These are phyloP conservation scores for Leucozona laternaria DNA, from an alignment of 2,888 invertebrate genomes.

Conservation along the genomic window DNA sequence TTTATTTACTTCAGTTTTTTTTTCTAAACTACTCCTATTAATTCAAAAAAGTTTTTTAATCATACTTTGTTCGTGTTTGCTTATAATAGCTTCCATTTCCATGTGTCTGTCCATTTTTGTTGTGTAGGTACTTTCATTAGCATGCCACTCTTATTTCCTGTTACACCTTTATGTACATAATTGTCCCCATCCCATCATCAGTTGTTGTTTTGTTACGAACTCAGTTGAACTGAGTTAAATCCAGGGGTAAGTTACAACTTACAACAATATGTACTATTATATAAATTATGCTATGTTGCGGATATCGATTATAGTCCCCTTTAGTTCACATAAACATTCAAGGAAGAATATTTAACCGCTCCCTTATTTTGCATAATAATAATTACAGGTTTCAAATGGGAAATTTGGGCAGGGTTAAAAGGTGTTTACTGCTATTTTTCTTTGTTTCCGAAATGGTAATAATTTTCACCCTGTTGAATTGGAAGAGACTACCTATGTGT, in stretches of 20 bases:
- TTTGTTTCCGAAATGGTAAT: not conserved
- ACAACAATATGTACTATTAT: not conserved
- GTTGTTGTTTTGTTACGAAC: not conserved
- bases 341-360: not conserved
- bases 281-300: constrained; percentile 40
- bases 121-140: constrained; percentile 15
- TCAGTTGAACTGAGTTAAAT: constrained; percentile 21
- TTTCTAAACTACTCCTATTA: not conserved
- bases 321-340: not conserved
- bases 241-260: constrained; percentile 17
- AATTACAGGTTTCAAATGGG: constrained; percentile 18
- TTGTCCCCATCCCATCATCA: not conserved
- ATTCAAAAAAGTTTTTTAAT: not conserved
- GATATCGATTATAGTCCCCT: constrained; percentile 30
- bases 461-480: not conserved
- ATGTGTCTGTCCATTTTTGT: not conserved
- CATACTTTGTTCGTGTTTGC: not conserved
- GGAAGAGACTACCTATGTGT: not conserved
- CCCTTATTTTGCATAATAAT: constrained; percentile 18
- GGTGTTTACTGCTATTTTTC: not conserved
- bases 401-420: not conserved
- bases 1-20: too few species aligned
- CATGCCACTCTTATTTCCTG: constrained; percentile 26
- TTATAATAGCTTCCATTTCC: not conserved
- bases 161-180: constrained; percentile 19